phyloP scores from a whole-genome alignment of 2,888 invertebrate genomes.

The Lissonota sp. region DNA sequence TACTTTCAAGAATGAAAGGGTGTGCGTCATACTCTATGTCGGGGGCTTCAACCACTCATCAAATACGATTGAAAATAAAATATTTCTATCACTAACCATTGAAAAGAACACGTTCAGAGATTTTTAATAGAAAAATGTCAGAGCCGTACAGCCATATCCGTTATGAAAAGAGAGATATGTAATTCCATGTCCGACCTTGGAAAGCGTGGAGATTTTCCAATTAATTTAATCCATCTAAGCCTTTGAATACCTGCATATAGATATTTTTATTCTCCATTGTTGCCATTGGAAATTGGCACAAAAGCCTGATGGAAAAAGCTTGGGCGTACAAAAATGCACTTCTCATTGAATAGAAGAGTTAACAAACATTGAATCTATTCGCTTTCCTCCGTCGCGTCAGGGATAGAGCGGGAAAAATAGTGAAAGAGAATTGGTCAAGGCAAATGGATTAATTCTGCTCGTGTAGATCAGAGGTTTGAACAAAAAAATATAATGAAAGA shows the following conservation, averaged over 20 bases:
- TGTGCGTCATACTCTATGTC: no score
- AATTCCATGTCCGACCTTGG: background rate
- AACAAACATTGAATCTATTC: conserved; percentile 11
- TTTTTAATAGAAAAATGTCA: background rate
- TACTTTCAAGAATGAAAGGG: no score
- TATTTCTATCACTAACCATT: no score
- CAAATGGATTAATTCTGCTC: conserved; percentile 36
- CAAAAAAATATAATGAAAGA: conserved; percentile 20
- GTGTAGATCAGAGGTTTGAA: background rate
- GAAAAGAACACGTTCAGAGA: no score
- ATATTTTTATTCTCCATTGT: background rate
- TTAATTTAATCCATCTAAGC: background rate
- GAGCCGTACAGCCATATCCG: background rate
- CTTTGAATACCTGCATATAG: background rate
- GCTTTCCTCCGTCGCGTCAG: conserved; percentile 23
- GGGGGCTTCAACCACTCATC: no score
- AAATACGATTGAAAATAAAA: no score
- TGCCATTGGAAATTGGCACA: background rate
- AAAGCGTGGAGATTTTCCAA: background rate
- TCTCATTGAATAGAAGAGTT: conserved; percentile 1
- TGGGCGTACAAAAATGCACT: background rate
- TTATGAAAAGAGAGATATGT: conserved; percentile 1
- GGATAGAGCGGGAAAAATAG: background rate
- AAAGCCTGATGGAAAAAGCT: background rate
- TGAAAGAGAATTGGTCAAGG: background rate